Conservation (phyloP, 2,113 vertebrate genomes). For the Oostethus manadensis region DNA sequence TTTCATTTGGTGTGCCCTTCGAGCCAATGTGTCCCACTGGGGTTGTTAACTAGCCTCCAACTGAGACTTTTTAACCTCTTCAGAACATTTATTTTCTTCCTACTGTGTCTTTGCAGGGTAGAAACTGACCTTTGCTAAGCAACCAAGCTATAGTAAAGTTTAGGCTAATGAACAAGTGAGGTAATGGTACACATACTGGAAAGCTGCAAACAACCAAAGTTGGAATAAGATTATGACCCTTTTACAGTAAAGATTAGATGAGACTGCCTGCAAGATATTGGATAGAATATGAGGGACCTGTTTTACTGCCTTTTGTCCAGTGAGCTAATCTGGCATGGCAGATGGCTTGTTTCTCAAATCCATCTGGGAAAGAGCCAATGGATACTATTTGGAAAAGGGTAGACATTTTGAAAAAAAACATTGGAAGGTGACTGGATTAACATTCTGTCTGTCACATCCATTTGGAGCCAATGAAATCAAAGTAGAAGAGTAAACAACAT, state of each 20-base stretch:
- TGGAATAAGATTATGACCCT: too few species aligned
- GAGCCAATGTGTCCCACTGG: slow-evolving; percentile 29
- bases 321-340: not conserved
- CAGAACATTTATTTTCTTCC: slow-evolving; percentile 11
- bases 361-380: not conserved
- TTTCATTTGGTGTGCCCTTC: slow-evolving; percentile 41
- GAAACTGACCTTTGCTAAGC: not conserved
- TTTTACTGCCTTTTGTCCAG: not conserved
- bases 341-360: slow-evolving; percentile 2
- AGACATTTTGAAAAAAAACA: not conserved
- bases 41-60: slow-evolving; percentile 37
- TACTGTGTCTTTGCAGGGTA: not conserved
- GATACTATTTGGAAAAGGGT: not conserved
- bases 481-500: too few species aligned
- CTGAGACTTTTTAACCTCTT: slow-evolving; percentile 27
- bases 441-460: not conserved
- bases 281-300: too few species aligned
- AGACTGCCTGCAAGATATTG: too few species aligned
- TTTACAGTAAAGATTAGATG: too few species aligned
- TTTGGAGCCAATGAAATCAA: too few species aligned
- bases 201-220: too few species aligned
- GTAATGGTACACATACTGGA: not conserved
- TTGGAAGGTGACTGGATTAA: not conserved
- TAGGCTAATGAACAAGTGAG: not conserved
- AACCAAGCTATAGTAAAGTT: not conserved